These are phyloP conservation scores for Xiphophorus birchmanni DNA, from an alignment of 2,797 vertebrate species.

Conservation along the genomic window DNA sequence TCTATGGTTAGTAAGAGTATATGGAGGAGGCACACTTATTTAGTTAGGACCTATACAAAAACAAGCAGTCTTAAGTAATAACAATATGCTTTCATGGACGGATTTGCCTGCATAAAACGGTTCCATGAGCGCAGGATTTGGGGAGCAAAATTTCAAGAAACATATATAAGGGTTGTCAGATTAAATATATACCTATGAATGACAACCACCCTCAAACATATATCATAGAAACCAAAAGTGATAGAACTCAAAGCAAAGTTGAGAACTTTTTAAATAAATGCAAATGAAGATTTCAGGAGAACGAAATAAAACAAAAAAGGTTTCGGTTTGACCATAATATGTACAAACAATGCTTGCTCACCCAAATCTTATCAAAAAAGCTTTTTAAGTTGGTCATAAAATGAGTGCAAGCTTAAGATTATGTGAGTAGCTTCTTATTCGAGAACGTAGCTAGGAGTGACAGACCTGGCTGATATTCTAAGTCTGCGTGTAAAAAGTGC, in stretches of 20 bases:
- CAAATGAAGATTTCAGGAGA: slow-evolving; percentile 74
- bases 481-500: slow-evolving; percentile 76
- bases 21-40: slow-evolving; percentile 83
- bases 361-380: slow-evolving; percentile 83
- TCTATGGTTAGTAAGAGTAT: slow-evolving; percentile 74
- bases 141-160: slow-evolving; percentile 72
- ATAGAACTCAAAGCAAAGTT: slow-evolving; percentile 71
- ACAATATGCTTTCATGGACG: slow-evolving; percentile 67
- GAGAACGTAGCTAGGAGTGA: slow-evolving; percentile 71
- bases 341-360: slow-evolving; percentile 85
- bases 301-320: slow-evolving; percentile 12
- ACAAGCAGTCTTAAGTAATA: slow-evolving; percentile 73
- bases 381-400: slow-evolving; percentile 77
- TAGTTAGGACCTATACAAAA: slow-evolving; percentile 79
- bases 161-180: slow-evolving; percentile 75
- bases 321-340: slow-evolving; percentile 76
- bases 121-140: slow-evolving; percentile 76
- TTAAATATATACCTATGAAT: slow-evolving; percentile 82
- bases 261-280: slow-evolving; percentile 70
- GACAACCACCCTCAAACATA: slow-evolving; percentile 79
- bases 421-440: slow-evolving; percentile 65
- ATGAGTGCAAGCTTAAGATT: slow-evolving; percentile 82
- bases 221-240: slow-evolving; percentile 72
- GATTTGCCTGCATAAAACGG: slow-evolving; percentile 60
- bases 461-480: slow-evolving; percentile 72